Evolutionary conservation across 2,797 vertebrate genomes (phyloP).

Genomic region (Salarias fasciatus): DNA sequence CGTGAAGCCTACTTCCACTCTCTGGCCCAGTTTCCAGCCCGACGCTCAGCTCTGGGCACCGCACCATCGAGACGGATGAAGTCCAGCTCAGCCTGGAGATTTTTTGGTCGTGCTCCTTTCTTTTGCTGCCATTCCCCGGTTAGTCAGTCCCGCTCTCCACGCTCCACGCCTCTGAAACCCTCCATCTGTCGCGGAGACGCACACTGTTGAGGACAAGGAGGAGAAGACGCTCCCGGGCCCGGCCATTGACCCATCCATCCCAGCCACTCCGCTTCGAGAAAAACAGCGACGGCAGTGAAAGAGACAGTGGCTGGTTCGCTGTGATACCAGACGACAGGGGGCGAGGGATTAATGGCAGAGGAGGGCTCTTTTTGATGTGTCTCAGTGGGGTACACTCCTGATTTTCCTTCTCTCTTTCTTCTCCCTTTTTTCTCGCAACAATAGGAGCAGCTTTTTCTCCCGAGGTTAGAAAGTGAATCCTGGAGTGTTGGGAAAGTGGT

Average conservation of each 20-base stretch:
- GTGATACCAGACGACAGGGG: slow-evolving; percentile 70
- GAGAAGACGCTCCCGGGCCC: slow-evolving; percentile 52
- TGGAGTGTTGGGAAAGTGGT: slow-evolving; percentile 22
- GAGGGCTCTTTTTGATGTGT: slow-evolving; percentile 64
- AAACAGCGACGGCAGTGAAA: slow-evolving; percentile 17
- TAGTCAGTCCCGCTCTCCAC: slow-evolving; percentile 35
- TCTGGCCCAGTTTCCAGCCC: slow-evolving; percentile 63
- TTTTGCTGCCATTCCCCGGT: slow-evolving; percentile 39
- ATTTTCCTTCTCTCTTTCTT: slow-evolving; percentile 44
- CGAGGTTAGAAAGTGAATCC: slow-evolving; percentile 49
- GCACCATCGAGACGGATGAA: slow-evolving; percentile 56
- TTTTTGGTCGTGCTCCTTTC: slow-evolving; percentile 38
- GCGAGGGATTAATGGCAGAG: slow-evolving; percentile 70
- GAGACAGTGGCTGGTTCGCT: slow-evolving; percentile 43
- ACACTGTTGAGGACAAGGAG: slow-evolving; percentile 40
- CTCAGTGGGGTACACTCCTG: slow-evolving; percentile 51
- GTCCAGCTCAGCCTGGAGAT: slow-evolving; percentile 54
- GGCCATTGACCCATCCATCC: slow-evolving; percentile 42
- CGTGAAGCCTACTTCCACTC: slow-evolving; percentile 42
- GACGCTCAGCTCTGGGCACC: slow-evolving; percentile 52
- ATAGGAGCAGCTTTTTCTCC: slow-evolving; percentile 49
- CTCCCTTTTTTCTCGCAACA: slow-evolving; percentile 44
- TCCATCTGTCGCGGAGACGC: slow-evolving; percentile 66
- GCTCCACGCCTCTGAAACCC: slow-evolving; percentile 73
- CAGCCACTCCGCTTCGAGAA: slow-evolving; percentile 21